Evolutionary conservation across 2,113 vertebrate genomes (phyloP).

Genomic region (Phyllostomus discolor): DNA sequence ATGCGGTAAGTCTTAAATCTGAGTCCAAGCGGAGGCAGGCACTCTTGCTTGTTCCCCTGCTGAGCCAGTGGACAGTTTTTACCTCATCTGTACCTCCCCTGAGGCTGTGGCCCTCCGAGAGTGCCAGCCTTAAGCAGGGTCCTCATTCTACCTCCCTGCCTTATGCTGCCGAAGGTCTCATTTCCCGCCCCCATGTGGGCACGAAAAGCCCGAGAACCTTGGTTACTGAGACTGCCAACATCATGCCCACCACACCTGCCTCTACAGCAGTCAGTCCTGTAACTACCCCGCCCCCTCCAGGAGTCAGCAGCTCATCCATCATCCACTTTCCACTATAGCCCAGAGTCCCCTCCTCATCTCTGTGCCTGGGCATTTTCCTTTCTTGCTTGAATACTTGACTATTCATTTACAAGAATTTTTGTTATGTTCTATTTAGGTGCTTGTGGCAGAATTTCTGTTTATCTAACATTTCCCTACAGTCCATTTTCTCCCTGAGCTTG

Average conservation of each 20-base stretch:
- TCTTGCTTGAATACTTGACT: background rate
- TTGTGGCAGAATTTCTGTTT: background rate
- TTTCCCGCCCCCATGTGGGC: background rate
- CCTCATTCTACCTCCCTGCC: background rate
- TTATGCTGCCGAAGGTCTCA: background rate
- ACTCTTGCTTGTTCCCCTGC: background rate
- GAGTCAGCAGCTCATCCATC: background rate
- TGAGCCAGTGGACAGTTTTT: background rate
- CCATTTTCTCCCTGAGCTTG: background rate
- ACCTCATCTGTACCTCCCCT: background rate
- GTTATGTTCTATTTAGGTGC: background rate
- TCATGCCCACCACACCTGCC: background rate
- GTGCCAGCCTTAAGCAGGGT: background rate
- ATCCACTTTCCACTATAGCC: background rate
- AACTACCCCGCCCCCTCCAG: no score
- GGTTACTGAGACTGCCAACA: background rate
- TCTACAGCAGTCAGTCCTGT: background rate
- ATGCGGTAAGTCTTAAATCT: background rate
- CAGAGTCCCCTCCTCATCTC: background rate
- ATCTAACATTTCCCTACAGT: background rate
- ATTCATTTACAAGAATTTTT: background rate
- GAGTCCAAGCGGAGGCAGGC: background rate
- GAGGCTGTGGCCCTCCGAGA: background rate
- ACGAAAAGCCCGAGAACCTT: background rate
- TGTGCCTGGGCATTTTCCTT: background rate